These are phyloP conservation scores for Apotomis capreana DNA, from an alignment of 2,888 invertebrate species.

Conservation along the genomic window DNA sequence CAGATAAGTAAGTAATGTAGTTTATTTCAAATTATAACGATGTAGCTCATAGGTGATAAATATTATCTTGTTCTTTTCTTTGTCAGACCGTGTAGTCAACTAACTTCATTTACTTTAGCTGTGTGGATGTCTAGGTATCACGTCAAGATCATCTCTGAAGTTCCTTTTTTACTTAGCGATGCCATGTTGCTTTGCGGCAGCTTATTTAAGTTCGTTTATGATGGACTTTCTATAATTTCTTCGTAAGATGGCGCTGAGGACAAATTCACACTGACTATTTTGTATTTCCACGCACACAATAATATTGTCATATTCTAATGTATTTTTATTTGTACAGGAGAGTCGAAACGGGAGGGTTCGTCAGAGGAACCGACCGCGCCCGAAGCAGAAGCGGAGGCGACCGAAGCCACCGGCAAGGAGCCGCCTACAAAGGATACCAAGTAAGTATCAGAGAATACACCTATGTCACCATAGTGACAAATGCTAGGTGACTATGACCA, in stretches of 20 bases:
- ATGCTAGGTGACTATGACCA: slow-evolving; percentile 22
- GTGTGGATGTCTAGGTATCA: no score
- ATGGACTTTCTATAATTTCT: neutral
- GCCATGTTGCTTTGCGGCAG: no score
- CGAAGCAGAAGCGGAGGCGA: slow-evolving; percentile 67
- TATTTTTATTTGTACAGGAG: slow-evolving; percentile 58
- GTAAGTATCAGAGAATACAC: slow-evolving; percentile 42
- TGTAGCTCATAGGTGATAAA: no score
- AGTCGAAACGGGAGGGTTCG: slow-evolving; percentile 73
- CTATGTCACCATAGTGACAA: no score
- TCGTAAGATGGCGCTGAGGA: slow-evolving; percentile 15
- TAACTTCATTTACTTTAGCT: no score
- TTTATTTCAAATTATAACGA: no score
- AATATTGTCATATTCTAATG: slow-evolving; percentile 2
- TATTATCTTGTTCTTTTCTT: no score
- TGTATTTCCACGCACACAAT: neutral
- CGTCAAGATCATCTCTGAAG: no score
- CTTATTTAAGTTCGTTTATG: no score
- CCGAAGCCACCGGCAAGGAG: slow-evolving; percentile 68
- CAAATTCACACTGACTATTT: neutral
- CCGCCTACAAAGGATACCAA: slow-evolving; percentile 69
- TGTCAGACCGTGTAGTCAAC: no score
- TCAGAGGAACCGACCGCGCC: slow-evolving; percentile 73
- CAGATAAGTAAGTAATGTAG: no score
- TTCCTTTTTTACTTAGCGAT: no score